Evolutionary conservation across 2,888 invertebrate species (phyloP).

Genomic region (Callyntrura guangdongensis): DNA sequence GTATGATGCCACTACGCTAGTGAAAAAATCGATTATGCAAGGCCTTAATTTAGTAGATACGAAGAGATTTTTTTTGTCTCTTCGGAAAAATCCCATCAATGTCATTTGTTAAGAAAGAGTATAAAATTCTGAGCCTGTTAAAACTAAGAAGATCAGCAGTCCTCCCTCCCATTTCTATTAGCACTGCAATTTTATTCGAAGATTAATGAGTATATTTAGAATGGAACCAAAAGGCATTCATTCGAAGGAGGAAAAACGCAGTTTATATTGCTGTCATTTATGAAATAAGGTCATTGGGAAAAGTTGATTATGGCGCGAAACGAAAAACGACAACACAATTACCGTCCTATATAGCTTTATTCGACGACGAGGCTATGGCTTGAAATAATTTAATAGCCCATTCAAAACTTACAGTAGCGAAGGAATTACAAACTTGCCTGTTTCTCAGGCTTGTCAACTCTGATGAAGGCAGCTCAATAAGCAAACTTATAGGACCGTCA

Average conservation of each 20-base stretch:
- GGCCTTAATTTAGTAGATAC: too few relatives aligned
- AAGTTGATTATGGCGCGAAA: neutral
- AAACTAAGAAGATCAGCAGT: too few relatives aligned
- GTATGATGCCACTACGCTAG: too few relatives aligned
- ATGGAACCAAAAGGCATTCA: neutral
- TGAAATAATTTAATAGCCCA: conserved; percentile 20
- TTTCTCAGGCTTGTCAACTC: neutral
- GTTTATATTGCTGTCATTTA: neutral
- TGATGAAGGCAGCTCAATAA: neutral
- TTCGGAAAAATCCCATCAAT: too few relatives aligned
- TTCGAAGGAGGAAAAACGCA: neutral
- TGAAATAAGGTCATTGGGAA: conserved; percentile 25
- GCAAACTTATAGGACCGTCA: too few relatives aligned
- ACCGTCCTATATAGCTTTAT: neutral
- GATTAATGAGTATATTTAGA: too few relatives aligned
- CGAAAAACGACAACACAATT: conserved; percentile 17
- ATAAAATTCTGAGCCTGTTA: too few relatives aligned
- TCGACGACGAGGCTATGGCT: neutral
- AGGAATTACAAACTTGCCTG: neutral
- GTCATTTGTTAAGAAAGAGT: too few relatives aligned
- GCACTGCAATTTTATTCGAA: too few relatives aligned
- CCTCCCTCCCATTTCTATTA: too few relatives aligned
- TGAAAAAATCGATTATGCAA: too few relatives aligned
- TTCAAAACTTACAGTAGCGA: neutral
- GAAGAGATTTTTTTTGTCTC: too few relatives aligned